Conservation (phyloP, 2,797 vertebrate species). For the Triplophysa yarkandensis region DNA sequence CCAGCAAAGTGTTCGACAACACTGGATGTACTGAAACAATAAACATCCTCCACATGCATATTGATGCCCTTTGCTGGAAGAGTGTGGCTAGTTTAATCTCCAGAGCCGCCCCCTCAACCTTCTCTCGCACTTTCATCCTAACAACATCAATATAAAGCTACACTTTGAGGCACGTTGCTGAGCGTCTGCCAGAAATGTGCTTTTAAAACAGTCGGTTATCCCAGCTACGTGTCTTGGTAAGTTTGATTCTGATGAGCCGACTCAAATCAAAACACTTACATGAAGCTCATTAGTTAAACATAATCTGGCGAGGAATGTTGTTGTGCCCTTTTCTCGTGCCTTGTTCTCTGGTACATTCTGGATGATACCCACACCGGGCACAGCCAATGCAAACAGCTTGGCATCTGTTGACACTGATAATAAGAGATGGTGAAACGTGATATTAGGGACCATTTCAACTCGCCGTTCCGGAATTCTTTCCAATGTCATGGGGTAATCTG, state of each 20-base stretch:
- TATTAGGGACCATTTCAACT: conserved; percentile 51
- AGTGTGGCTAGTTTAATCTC: conserved; percentile 27
- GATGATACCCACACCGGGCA: conserved; percentile 34
- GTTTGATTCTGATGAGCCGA: conserved; percentile 38
- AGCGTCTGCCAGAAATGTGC: conserved; percentile 35
- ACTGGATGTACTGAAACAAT: conserved; percentile 20
- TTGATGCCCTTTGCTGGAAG: conserved; percentile 40
- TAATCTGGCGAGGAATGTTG: conserved; percentile 60
- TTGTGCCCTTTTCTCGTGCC: conserved; percentile 51
- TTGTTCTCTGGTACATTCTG: conserved; percentile 58
- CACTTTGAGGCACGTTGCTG: conserved; percentile 39
- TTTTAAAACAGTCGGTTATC: conserved; percentile 50
- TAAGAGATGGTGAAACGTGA: conserved; percentile 54
- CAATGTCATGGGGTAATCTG: conserved; percentile 51
- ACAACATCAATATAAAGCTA: conserved; percentile 34
- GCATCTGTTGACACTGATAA: conserved; percentile 68
- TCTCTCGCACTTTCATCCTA: conserved; percentile 42
- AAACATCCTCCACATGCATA: conserved; percentile 41
- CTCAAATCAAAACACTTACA: conserved; percentile 47
- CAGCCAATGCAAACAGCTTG: conserved; percentile 67
- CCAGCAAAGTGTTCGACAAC: conserved; percentile 17
- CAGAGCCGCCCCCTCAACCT: conserved; percentile 24
- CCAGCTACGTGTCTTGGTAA: conserved; percentile 50
- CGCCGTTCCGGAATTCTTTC: conserved; percentile 43
- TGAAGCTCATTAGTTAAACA: conserved; percentile 46